Percentiles rank a stretch among this genome's conserved stretches.
These are phyloP conservation scores for Drosophila colorata DNA, from an alignment of 2,888 invertebrate genomes.

Conservation along the genomic window DNA sequence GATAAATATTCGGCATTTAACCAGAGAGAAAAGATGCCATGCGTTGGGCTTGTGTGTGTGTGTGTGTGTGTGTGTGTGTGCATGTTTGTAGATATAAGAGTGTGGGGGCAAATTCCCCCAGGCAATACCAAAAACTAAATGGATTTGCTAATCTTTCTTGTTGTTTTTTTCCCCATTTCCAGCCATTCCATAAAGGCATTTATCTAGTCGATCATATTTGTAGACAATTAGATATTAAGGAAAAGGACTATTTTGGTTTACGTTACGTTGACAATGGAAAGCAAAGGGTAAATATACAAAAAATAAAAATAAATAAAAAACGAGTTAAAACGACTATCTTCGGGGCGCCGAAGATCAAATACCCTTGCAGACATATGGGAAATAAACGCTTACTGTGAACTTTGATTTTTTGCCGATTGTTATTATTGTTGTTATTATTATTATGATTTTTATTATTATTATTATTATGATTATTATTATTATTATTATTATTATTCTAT, in stretches of 20 bases:
- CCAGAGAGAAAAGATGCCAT: constrained; percentile 1
- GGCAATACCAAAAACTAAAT: constrained; percentile 1
- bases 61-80: background rate
- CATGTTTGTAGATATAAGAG: background rate
- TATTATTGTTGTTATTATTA: too few species aligned
- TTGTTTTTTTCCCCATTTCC: background rate
- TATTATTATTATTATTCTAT: too few species aligned
- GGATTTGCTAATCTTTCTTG: background rate
- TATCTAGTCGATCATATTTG: constrained; percentile 96
- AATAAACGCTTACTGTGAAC: too few species aligned
- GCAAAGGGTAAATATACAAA: constrained; percentile 90
- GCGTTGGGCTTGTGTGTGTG: background rate
- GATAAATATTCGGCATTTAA: background rate
- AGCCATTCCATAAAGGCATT: constrained; percentile 95
- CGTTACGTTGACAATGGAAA: constrained; percentile 95
- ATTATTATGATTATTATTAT: too few species aligned
- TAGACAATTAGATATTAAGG: constrained; percentile 94
- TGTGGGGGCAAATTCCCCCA: constrained; percentile 20
- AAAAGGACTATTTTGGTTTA: constrained; percentile 97
- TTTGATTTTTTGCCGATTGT: too few species aligned
- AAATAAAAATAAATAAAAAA: background rate
- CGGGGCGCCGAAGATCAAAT: background rate
- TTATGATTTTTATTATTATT: too few species aligned
- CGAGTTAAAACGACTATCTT: too few species aligned
- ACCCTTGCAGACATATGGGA: too few species aligned